phyloP scores from a whole-genome alignment of 2,888 invertebrate genomes.

The Zygogramma bicolorata region DNA sequence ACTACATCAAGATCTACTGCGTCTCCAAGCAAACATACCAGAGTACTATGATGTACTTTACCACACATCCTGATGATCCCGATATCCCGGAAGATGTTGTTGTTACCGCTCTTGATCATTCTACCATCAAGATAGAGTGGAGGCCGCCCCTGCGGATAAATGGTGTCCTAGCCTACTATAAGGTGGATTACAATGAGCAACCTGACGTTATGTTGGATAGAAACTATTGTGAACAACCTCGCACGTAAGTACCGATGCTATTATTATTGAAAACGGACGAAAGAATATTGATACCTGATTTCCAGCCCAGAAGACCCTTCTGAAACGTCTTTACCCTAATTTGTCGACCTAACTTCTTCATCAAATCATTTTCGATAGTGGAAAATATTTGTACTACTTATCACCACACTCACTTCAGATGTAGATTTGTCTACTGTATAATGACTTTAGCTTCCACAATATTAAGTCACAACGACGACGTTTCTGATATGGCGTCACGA shows the following conservation, averaged over 20 bases:
- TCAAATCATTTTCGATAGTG: too few relatives aligned
- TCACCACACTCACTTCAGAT: too few relatives aligned
- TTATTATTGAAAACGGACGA: too few relatives aligned
- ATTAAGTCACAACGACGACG: too few relatives aligned
- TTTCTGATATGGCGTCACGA: too few relatives aligned
- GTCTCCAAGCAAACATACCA: conserved; percentile 69
- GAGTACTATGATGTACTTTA: conserved; percentile 74
- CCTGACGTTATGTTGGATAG: conserved; percentile 35
- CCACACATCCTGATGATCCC: conserved; percentile 73
- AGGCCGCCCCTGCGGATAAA: conserved; percentile 67
- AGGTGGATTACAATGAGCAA: conserved; percentile 26
- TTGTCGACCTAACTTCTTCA: too few relatives aligned
- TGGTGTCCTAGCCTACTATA: conserved; percentile 62
- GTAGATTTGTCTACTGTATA: too few relatives aligned
- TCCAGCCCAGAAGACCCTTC: too few relatives aligned
- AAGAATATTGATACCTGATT: too few relatives aligned
- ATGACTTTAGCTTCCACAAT: too few relatives aligned
- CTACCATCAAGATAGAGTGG: conserved; percentile 71
- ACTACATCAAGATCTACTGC: conserved; percentile 72
- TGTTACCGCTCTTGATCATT: conserved; percentile 58
- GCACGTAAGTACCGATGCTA: conserved; percentile 36
- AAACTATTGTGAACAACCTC: conserved; percentile 44
- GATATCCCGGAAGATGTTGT: conserved; percentile 57
- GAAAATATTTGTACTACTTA: too few relatives aligned
- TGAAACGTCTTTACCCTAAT: too few relatives aligned